phyloP scores from a whole-genome alignment of 2,797 vertebrate genomes.

The Epinephelus coioides region DNA sequence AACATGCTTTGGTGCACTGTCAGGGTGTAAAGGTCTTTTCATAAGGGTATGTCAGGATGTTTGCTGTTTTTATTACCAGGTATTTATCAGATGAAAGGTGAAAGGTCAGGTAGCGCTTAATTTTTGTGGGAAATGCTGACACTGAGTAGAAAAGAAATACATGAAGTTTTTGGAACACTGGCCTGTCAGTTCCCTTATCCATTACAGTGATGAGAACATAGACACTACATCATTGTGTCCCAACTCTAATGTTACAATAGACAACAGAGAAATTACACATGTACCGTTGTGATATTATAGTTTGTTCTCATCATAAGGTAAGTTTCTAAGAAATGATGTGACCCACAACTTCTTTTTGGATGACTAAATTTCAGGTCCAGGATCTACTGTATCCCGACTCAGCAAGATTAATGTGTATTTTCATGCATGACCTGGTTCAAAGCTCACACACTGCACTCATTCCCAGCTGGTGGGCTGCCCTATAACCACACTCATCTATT shows the following conservation, averaged over 20 bases:
- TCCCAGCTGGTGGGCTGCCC: slow-evolving; percentile 18
- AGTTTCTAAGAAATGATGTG: not conserved
- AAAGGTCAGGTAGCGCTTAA: not conserved
- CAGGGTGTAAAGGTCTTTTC: slow-evolving; percentile 19
- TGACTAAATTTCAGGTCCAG: not conserved
- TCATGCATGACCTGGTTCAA: slow-evolving; percentile 30
- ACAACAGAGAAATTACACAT: no score
- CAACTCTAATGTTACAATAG: not conserved
- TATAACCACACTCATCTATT: slow-evolving; percentile 13
- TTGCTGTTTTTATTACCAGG: not conserved
- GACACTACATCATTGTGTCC: not conserved
- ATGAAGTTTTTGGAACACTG: not conserved
- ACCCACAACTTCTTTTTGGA: not conserved
- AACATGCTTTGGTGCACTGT: not conserved
- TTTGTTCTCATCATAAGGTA: not conserved
- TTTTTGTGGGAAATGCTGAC: no score
- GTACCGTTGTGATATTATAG: not conserved
- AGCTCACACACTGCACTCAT: slow-evolving; percentile 18
- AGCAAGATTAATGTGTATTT: slow-evolving; percentile 21
- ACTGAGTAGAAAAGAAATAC: no score
- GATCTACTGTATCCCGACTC: not conserved
- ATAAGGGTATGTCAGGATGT: not conserved
- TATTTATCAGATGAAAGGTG: not conserved
- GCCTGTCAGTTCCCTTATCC: not conserved
- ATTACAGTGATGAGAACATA: not conserved